Evolutionary conservation across 2,888 invertebrate genomes (phyloP), one percentile per base, ranked within the genome.

Genomic region (Drosophila phalerata): DNA sequence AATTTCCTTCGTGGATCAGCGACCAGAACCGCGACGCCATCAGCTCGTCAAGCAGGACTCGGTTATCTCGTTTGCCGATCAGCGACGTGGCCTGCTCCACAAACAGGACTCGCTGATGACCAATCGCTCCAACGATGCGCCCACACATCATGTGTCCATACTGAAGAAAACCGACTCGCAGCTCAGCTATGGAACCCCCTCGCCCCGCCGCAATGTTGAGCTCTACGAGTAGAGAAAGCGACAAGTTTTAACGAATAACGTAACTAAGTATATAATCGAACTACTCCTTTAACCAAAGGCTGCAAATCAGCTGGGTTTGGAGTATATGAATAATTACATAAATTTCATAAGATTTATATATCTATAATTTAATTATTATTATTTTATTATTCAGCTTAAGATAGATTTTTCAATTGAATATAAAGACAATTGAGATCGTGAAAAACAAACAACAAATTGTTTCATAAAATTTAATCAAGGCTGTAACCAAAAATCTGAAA

Each of bases 31-130:
- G 40, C 85, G 92, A 47, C 91, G 93, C 19, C 92, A 92, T 81
- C 92, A 92, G 69, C 82, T 93, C 73, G 92, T 92, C 10, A 93
- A 93, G 67, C 93, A 93, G 79, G 93, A 93, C 65, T 93, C 93
- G 15, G 91, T 93, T 51, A 92, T 93, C 75, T 93, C 93, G 17
- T 93, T 93, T 78, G 93, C 92, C 62, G 92, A 92, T 77, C 92
- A 92, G 77, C 90, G 91, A 22, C 90, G 92, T n/a, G 91, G 92
- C 6, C 76, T 90, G 55, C 91, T 87, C 37, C 90, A 91, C 64
- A 92, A 92, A 62, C 92, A 92, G 76, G 93, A 92, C 48, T 93
- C 93, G n/a, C 88, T 92, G 55, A 91, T 92, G 52, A 90, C 90
- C 61, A 91, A 90, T 76, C 91, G 93, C n/a, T 84, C 87, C 69